Percentiles rank a stretch among this genome's conserved stretches.
Conservation (phyloP, 2,888 invertebrate genomes). For the Herminia tarsipennalis region DNA sequence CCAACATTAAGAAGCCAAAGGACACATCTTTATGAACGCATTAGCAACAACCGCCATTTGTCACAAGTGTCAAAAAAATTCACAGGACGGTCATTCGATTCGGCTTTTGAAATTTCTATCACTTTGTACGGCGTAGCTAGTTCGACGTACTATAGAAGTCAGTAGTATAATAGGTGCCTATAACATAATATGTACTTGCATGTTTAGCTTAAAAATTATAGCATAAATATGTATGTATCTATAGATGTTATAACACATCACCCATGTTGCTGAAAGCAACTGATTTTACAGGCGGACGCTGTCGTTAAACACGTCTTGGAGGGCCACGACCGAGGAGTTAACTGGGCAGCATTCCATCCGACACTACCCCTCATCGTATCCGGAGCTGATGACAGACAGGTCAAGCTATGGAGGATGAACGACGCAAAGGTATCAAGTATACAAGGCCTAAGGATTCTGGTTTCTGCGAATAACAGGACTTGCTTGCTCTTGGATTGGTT, state of each 20-base stretch:
- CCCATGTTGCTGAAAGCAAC: constrained; percentile 49
- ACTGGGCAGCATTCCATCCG: constrained; percentile 99
- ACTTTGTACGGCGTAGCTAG: no score
- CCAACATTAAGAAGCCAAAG: no score
- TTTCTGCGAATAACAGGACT: constrained; percentile 4
- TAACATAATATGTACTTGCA: neutral
- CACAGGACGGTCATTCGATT: no score
- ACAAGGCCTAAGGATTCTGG: constrained; percentile 2
- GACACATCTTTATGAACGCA: no score
- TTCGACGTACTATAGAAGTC: no score
- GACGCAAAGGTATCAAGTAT: constrained; percentile 90
- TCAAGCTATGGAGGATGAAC: constrained; percentile 99
- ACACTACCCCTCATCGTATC: constrained; percentile 97
- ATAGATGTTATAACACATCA: constrained; percentile 45
- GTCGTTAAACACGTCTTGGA: constrained; percentile 96
- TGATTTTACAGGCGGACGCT: constrained; percentile 90
- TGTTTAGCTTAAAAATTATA: constrained; percentile 4
- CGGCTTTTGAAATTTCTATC: no score
- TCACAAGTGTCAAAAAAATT: no score
- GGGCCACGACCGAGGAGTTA: constrained; percentile 98
- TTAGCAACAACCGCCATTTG: no score
- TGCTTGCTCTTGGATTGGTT: constrained; percentile 7
- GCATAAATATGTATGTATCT: constrained; percentile 39
- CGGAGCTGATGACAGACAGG: constrained; percentile 99
- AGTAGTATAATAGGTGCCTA: no score